phyloP scores from a whole-genome alignment of 2,797 vertebrate species.

The Pygocentrus nattereri region DNA sequence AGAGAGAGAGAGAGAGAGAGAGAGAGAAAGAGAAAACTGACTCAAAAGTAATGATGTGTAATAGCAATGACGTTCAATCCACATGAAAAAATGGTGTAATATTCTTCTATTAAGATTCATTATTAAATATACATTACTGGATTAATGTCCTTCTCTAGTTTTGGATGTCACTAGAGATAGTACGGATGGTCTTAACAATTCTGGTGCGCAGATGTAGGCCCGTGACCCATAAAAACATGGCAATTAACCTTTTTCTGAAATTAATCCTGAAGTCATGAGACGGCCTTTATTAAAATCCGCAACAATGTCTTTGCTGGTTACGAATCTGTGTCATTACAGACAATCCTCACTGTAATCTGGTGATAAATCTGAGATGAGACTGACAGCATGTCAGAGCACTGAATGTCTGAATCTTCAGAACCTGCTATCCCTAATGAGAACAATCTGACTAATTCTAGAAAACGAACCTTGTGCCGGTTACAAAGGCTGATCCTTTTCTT shows the following conservation, averaged over 20 bases:
- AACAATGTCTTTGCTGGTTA: background rate
- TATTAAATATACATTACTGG: conserved; percentile 9
- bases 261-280: conserved; percentile 5
- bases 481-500: background rate
- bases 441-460: conserved; percentile 23
- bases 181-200: background rate
- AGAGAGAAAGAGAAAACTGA: background rate
- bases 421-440: conserved; percentile 17
- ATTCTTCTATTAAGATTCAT: conserved; percentile 7
- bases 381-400: background rate
- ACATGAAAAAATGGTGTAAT: background rate
- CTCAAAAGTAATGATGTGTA: background rate
- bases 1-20: background rate
- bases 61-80: background rate
- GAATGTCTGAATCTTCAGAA: conserved; percentile 17
- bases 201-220: background rate
- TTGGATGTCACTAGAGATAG: background rate
- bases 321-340: background rate
- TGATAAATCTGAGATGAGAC: conserved; percentile 7
- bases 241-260: conserved; percentile 18
- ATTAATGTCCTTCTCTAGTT: conserved; percentile 1
- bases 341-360: conserved; percentile 1
- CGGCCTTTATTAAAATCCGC: conserved; percentile 5
- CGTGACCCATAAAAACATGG: conserved; percentile 5
- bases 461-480: conserved; percentile 21